Percentiles rank a stretch among this genome's conserved stretches.
Conservation (phyloP, 2,113 vertebrate species). For the Poeciliopsis turrubarensis region DNA sequence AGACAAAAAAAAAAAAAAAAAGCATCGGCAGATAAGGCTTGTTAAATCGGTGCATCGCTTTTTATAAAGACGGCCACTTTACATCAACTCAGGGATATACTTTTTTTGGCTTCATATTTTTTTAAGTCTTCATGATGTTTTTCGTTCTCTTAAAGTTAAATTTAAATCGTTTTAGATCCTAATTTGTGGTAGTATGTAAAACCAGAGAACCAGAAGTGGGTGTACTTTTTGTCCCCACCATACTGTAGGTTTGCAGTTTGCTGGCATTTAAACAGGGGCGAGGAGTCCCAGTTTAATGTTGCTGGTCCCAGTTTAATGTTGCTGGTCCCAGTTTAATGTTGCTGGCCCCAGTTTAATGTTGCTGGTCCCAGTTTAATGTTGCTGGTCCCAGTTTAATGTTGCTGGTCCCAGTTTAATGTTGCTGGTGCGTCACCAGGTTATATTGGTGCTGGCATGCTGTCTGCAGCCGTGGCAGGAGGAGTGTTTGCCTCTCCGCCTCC, state of each 20-base stretch:
- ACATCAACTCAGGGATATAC: too few relatives aligned
- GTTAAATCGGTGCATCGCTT: not conserved
- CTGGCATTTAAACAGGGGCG: not conserved
- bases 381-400: not conserved
- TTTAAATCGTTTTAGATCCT: too few relatives aligned
- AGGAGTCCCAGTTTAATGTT: not conserved
- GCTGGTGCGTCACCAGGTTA: constrained; percentile 79
- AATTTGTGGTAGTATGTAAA: too few relatives aligned
- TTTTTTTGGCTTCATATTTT: too few relatives aligned
- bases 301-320: not conserved
- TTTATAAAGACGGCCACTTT: not conserved
- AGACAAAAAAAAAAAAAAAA: too few relatives aligned
- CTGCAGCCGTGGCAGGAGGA: constrained; percentile 87
- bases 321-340: not conserved
- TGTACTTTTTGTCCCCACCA: too few relatives aligned
- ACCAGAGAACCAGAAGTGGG: too few relatives aligned
- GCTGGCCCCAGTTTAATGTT: not conserved
- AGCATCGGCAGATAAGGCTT: too few relatives aligned
- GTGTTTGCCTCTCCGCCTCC: constrained; percentile 93
- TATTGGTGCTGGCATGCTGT: constrained; percentile 94
- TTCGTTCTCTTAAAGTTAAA: too few relatives aligned
- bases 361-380: not conserved
- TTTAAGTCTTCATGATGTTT: too few relatives aligned
- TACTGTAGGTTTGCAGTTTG: not conserved
- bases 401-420: not conserved